Percentiles rank a stretch among this genome's conserved stretches.
Conservation (phyloP, 2,797 vertebrate genomes). For the Hydrolagus colliei region DNA sequence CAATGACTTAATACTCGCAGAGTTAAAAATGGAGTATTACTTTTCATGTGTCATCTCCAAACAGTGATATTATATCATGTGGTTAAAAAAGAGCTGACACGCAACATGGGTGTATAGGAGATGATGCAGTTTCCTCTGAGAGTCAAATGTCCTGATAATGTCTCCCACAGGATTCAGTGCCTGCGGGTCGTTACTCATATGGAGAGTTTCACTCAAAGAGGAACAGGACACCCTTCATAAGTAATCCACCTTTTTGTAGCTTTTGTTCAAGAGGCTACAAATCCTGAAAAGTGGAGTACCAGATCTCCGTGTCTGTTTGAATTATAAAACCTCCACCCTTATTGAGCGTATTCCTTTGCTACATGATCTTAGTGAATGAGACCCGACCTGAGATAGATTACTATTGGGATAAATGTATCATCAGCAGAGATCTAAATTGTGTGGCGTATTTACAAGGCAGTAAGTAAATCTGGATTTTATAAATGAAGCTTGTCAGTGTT, state of each 20-base stretch:
- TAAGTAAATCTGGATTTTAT: too few species aligned
- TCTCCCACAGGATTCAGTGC: background rate
- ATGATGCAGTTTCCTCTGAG: background rate
- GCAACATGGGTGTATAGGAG: background rate
- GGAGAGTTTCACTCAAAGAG: background rate
- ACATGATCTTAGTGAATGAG: constrained; percentile 4
- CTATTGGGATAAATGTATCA: background rate
- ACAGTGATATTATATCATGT: background rate
- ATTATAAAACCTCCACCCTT: background rate
- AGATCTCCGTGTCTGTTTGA: background rate
- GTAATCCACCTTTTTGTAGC: background rate
- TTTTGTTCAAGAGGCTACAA: background rate
- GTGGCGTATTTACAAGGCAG: background rate
- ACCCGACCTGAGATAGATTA: background rate
- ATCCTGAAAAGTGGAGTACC: background rate
- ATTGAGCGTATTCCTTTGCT: background rate
- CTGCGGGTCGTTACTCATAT: background rate
- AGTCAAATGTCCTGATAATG: background rate
- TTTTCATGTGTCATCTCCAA: background rate
- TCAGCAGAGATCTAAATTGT: constrained; percentile 1
- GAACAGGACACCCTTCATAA: background rate
- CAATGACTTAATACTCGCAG: background rate
- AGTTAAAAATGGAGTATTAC: background rate
- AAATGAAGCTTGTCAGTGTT: too few species aligned
- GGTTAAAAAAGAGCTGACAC: background rate